Conservation (phyloP, 2,797 vertebrate genomes). For the Hydrophis major region DNA sequence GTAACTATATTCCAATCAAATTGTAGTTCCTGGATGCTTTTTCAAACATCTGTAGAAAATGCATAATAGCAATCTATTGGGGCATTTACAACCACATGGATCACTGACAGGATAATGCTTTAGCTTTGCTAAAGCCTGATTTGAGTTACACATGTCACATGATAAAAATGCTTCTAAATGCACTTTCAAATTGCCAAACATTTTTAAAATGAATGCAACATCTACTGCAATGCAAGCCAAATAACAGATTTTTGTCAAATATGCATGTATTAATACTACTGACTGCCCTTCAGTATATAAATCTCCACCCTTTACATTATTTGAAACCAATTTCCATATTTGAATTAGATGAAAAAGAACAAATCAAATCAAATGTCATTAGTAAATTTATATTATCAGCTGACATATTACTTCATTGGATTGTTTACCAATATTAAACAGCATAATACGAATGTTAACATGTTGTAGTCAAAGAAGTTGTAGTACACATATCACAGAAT, state of each 20-base stretch:
- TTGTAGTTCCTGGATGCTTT: neutral
- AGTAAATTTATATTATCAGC: neutral
- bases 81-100: neutral
- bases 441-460: neutral
- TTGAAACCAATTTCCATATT: neutral
- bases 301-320: neutral
- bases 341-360: neutral
- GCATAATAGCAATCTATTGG: neutral
- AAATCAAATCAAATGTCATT: neutral
- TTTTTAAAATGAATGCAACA: neutral
- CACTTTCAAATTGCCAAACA: neutral
- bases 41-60: neutral
- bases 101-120: neutral
- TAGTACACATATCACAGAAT: neutral
- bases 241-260: neutral
- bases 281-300: neutral
- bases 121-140: neutral
- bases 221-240: neutral
- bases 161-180: neutral
- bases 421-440: neutral
- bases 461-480: neutral
- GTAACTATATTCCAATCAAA: neutral
- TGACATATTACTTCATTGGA: neutral
- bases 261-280: neutral
- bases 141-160: neutral